These are phyloP conservation scores for Osmerus eperlanus DNA, from an alignment of 2,113 vertebrate species.

Conservation along the genomic window DNA sequence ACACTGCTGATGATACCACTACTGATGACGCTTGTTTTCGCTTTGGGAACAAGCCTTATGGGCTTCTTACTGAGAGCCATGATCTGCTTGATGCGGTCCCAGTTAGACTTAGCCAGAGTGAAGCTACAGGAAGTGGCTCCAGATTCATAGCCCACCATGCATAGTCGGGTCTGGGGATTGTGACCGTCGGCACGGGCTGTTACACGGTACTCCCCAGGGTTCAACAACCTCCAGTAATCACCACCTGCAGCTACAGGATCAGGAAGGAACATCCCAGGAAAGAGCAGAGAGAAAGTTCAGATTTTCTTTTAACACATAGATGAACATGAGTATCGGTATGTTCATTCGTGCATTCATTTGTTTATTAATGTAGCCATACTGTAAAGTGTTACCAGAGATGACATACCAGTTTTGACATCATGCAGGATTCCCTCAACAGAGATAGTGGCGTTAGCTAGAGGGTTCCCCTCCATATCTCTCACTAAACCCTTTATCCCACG, in stretches of 20 bases:
- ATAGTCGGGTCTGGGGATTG: slow-evolving; percentile 79
- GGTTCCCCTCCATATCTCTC: slow-evolving; percentile 84
- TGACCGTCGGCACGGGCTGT: slow-evolving; percentile 82
- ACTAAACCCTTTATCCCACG: slow-evolving; percentile 93
- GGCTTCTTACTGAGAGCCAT: slow-evolving; percentile 88
- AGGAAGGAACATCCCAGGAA: neutral
- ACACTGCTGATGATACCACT: neutral
- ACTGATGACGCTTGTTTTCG: slow-evolving; percentile 13
- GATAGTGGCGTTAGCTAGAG: slow-evolving; percentile 86
- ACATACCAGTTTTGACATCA: slow-evolving; percentile 84
- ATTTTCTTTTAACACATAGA: neutral
- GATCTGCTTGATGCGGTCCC: slow-evolving; percentile 94
- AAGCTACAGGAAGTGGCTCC: slow-evolving; percentile 95
- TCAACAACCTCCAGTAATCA: slow-evolving; percentile 94
- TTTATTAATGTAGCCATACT: too few species aligned
- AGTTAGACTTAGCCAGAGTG: slow-evolving; percentile 89
- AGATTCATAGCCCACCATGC: slow-evolving; percentile 87
- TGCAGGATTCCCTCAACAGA: slow-evolving; percentile 88
- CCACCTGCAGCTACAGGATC: slow-evolving; percentile 74
- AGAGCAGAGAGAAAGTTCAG: neutral
- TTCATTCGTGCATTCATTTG: neutral
- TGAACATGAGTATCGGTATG: neutral
- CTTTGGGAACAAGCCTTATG: slow-evolving; percentile 70
- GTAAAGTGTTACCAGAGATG: too few species aligned
- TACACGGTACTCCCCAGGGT: slow-evolving; percentile 93